Percentiles rank a stretch among this genome's conserved stretches.
Evolutionary conservation across 1,140 invertebrate genomes (phyloP).

Genomic region (Drosophila lacertosa): DNA sequence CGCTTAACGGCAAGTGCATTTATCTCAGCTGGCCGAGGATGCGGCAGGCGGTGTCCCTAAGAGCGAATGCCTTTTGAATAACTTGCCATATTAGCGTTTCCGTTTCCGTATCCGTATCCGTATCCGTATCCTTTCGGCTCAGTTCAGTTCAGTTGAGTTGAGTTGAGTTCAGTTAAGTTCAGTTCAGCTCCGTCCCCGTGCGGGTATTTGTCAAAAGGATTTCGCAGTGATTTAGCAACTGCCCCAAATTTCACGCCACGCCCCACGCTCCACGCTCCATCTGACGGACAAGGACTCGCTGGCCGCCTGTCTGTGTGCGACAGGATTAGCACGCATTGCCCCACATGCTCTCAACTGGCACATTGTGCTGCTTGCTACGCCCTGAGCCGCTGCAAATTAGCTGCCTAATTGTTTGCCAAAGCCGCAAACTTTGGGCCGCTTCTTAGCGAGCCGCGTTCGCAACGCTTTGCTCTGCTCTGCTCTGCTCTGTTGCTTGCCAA

Average conservation of each 20-base stretch:
- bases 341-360: constrained; percentile 15
- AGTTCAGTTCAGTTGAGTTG: constrained; percentile 38
- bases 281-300: constrained; percentile 51
- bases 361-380: constrained; percentile 19
- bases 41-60: constrained; percentile 10
- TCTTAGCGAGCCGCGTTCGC: constrained; percentile 49
- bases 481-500: constrained; percentile 41
- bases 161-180: constrained; percentile 14
- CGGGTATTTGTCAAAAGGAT: constrained; percentile 81
- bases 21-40: constrained; percentile 48
- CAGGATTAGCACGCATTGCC: constrained; percentile 64
- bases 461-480: constrained; percentile 40
- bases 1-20: constrained; percentile 61
- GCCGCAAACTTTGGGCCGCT: constrained; percentile 71
- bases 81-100: constrained; percentile 74
- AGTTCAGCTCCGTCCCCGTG: constrained; percentile 50
- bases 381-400: constrained; percentile 69
- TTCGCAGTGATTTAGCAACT: constrained; percentile 73
- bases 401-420: constrained; percentile 82
- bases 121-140: constrained; percentile 42
- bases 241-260: constrained; percentile 67
- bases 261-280: constrained; percentile 2
- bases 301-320: constrained; percentile 32
- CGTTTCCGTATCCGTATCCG: constrained; percentile 64
- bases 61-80: constrained; percentile 75